Base-by-base conservation (phyloP, 2,113 vertebrate genomes). In the Oxyura jamaicensis region DNA sequence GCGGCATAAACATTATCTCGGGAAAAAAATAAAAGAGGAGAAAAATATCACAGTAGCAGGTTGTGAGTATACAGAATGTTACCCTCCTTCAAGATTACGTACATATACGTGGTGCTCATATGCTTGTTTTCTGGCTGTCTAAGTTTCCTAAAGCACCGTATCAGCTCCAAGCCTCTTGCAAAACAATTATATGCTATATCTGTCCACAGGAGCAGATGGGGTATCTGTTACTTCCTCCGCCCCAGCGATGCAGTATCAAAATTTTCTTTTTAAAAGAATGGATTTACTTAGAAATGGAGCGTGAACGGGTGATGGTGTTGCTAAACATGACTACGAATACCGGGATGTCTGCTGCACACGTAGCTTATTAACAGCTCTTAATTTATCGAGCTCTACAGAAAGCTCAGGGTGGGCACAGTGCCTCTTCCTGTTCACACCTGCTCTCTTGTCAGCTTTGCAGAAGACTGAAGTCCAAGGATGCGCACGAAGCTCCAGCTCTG, bases 401-500 rank as follows among this genome's bases (percentile, higher is more conserved):
- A 81, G 46, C 52, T 46, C 33, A 8, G 68, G 52, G 31, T 9
- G 14, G 29, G 69, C 76, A 55, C 1, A 2, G 56, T 3, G 33
- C n/a, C 66, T 52, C 69, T 41, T 63, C 42, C 75, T 39, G n/a
- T 50, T 79, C 77, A 39, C 81, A 60, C 10, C n/a, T 9, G 31
- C 82, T 78, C 87, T 35, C 81, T 87, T 39, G 42, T 52, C 82
- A 75, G 60, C 48, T 21, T 36, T 29, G 7, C 5, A 3, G 1
- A 21, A 41, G 28, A 22, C 0, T 8, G 11, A 44, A 67, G 69
- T 6, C 52, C 75, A 35, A n/a, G 53, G 52, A 59, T 3, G 29
- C 0, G 8, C 16, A 8, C 0, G 1, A 53, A 4, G 23, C 73
- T 84, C 60, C 73, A 35, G 82, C 71, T 85, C 41, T 7, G 21